These are phyloP conservation scores for Elgonia sp. DNA, from an alignment of 2,888 invertebrate genomes.

Conservation along the genomic window DNA sequence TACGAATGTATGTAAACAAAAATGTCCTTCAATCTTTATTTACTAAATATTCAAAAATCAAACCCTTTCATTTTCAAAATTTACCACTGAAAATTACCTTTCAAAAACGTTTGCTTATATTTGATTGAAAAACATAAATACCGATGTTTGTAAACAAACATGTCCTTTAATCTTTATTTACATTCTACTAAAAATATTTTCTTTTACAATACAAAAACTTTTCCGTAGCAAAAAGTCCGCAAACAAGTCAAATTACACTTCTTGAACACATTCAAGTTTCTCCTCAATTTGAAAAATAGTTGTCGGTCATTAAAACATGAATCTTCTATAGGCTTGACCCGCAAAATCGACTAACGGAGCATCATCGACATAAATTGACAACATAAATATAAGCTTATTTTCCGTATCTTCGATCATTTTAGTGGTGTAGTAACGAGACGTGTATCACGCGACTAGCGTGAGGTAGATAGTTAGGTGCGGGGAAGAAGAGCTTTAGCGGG, in stretches of 20 bases:
- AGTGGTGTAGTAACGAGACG: constrained; percentile 31
- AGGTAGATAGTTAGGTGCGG: constrained; percentile 46
- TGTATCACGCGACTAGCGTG: constrained; percentile 51
- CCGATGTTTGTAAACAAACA: too few relatives aligned
- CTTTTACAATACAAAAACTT: not conserved
- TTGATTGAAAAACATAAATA: too few relatives aligned
- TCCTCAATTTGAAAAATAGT: constrained; percentile 19
- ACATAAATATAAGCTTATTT: constrained; percentile 47
- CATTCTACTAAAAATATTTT: too few relatives aligned
- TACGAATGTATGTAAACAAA: too few relatives aligned
- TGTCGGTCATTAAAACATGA: constrained; percentile 25
- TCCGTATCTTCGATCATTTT: constrained; percentile 17
- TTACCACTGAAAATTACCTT: too few relatives aligned
- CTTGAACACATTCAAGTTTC: not conserved
- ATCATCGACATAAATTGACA: constrained; percentile 61
- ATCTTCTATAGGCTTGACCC: constrained; percentile 23
- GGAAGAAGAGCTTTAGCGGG: constrained; percentile 8
- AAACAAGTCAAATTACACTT: constrained; percentile 30
- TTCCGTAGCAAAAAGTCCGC: not conserved
- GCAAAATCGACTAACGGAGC: constrained; percentile 11
- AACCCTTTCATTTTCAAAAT: too few relatives aligned
- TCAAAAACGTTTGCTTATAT: too few relatives aligned
- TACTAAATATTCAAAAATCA: too few relatives aligned
- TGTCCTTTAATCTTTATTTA: too few relatives aligned
- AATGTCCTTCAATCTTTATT: too few relatives aligned